Conservation (phyloP, 1,140 invertebrate genomes). For the Vollenhovia emeryi region DNA sequence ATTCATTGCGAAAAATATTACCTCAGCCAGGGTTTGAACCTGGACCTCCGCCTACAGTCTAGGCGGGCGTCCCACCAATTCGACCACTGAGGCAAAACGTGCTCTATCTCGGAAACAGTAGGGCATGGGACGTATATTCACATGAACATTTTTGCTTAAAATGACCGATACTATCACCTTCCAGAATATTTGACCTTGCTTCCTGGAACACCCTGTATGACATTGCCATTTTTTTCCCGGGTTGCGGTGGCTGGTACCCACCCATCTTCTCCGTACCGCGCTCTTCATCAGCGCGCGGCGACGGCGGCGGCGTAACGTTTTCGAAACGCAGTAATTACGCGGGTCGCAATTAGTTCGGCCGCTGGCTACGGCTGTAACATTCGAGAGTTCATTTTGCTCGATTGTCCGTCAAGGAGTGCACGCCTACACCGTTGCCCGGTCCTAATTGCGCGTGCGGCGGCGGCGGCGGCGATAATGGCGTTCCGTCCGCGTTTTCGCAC, state of each 20-base stretch:
- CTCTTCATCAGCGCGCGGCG: constrained; percentile 4
- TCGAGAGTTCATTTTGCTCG: constrained; percentile 26
- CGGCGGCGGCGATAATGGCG: background rate
- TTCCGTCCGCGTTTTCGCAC: constrained; percentile 29
- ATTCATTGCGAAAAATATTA: no score
- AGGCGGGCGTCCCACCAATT: no score
- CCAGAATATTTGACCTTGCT: no score
- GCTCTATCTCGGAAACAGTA: no score
- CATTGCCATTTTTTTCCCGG: no score
- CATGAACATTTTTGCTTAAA: no score
- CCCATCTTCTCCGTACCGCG: background rate
- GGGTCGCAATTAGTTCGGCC: constrained; percentile 60
- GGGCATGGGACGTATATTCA: no score
- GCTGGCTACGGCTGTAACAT: background rate
- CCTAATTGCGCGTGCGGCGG: constrained; percentile 40
- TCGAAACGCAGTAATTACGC: constrained; percentile 54
- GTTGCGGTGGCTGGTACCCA: background rate
- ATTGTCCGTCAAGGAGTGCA: constrained; percentile 37
- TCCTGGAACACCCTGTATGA: no score
- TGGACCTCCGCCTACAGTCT: no score
- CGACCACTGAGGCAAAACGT: no score
- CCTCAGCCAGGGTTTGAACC: no score
- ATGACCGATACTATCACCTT: no score
- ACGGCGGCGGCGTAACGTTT: background rate
- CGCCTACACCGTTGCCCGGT: constrained; percentile 26